A percentile compares a stretch with the other conserved stretches of the same genome.
Conservation (phyloP, 2,113 vertebrate genomes). For the Thalassoma bifasciatum region DNA sequence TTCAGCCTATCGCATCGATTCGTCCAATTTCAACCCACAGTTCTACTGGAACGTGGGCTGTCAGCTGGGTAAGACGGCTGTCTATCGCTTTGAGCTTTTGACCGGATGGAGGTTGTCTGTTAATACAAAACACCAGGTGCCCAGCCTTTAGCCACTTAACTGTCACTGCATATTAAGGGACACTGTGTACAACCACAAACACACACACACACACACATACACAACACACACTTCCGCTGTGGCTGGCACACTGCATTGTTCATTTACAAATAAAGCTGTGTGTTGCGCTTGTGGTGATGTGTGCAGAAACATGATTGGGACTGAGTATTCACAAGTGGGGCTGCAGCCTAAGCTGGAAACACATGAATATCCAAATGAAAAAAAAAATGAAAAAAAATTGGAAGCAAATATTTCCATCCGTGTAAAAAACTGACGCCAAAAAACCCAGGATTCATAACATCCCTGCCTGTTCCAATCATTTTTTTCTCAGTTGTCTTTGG, state of each 20-base stretch:
- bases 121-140: slow-evolving; percentile 14
- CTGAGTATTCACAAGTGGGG: background rate
- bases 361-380: background rate
- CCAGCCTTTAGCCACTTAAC: slow-evolving; percentile 6
- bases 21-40: slow-evolving; percentile 97
- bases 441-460: background rate
- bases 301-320: background rate
- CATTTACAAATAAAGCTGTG: no score
- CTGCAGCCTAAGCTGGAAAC: background rate
- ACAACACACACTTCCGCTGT: background rate
- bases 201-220: background rate
- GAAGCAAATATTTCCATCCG: slow-evolving; percentile 1
- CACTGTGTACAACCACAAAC: background rate
- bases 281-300: background rate
- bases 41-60: slow-evolving; percentile 97
- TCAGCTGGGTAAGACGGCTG: slow-evolving; percentile 87
- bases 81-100: slow-evolving; percentile 4
- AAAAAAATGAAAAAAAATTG: background rate
- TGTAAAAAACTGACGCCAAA: background rate
- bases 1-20: slow-evolving; percentile 97
- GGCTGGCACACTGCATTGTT: no score
- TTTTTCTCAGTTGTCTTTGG: background rate
- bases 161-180: slow-evolving; percentile 12
- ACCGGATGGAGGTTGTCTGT: slow-evolving; percentile 5
- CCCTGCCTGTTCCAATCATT: no score